phyloP scores from a whole-genome alignment of 2,888 invertebrate species.

The Spisula subtruncata region DNA sequence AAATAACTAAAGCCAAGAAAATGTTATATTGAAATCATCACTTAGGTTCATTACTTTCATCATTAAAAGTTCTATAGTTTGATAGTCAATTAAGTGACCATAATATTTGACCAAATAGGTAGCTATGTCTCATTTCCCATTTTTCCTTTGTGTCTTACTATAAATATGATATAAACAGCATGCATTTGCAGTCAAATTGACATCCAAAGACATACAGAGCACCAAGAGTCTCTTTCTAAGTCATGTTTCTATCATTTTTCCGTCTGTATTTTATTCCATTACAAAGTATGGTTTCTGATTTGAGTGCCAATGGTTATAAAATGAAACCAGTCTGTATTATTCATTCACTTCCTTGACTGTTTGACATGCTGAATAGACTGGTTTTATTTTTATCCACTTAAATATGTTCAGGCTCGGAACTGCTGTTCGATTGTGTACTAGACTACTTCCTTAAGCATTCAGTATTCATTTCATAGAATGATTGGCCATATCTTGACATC shows the following conservation, averaged over 20 bases:
- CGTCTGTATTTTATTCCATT: not conserved
- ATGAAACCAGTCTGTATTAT: too few species aligned
- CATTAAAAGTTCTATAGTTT: not conserved
- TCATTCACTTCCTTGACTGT: too few species aligned
- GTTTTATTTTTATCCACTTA: too few species aligned
- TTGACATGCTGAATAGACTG: too few species aligned
- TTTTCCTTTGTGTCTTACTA: not conserved
- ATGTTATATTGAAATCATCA: not conserved
- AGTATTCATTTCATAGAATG: not conserved
- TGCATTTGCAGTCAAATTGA: not conserved
- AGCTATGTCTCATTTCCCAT: not conserved
- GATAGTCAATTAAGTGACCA: not conserved
- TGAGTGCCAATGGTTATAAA: too few species aligned
- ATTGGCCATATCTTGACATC: not conserved
- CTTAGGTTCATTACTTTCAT: not conserved
- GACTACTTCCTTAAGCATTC: not conserved
- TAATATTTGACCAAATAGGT: not conserved
- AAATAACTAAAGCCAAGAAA: too few species aligned
- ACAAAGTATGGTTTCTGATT: too few species aligned
- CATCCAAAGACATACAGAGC: not conserved
- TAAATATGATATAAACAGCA: not conserved
- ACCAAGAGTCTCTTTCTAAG: not conserved
- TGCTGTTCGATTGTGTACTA: too few species aligned
- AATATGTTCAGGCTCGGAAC: too few species aligned
- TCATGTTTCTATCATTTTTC: conserved; percentile 1